Evolutionary conservation across 2,888 invertebrate species (phyloP).

Genomic region (Hemithea aestivaria): DNA sequence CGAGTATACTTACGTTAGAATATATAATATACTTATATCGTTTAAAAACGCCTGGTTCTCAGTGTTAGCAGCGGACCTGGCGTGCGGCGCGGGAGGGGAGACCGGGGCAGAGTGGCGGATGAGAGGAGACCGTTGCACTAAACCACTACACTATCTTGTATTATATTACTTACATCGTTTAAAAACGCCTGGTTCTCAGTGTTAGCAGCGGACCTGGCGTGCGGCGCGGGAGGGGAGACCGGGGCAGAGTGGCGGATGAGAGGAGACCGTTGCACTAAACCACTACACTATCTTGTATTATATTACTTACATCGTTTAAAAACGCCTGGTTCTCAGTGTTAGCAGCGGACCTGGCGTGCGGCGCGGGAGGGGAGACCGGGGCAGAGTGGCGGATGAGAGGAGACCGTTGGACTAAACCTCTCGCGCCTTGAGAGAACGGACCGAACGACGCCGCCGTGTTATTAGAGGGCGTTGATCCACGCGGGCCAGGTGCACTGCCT

Average conservation of each 20-base stretch:
- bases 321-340: constrained; percentile 96
- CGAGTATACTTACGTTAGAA: too few relatives aligned
- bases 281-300: too few relatives aligned
- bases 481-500: constrained; percentile 11
- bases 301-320: constrained; percentile 91
- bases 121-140: constrained; percentile 93
- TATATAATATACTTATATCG: constrained; percentile 89
- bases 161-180: constrained; percentile 91
- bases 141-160: too few relatives aligned
- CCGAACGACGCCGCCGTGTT: constrained; percentile 53
- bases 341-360: constrained; percentile 85
- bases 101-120: constrained; percentile 88
- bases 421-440: constrained; percentile 82
- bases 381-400: constrained; percentile 91
- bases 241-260: constrained; percentile 89
- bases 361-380: constrained; percentile 80
- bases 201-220: constrained; percentile 86
- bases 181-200: constrained; percentile 96
- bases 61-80: constrained; percentile 86
- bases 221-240: constrained; percentile 81
- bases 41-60: constrained; percentile 97
- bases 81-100: constrained; percentile 82
- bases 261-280: constrained; percentile 92
- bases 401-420: constrained; percentile 93
- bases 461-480: constrained; percentile 25